Evolutionary conservation across 2,797 vertebrate species (phyloP).

Genomic region (Linurgus olivaceus): DNA sequence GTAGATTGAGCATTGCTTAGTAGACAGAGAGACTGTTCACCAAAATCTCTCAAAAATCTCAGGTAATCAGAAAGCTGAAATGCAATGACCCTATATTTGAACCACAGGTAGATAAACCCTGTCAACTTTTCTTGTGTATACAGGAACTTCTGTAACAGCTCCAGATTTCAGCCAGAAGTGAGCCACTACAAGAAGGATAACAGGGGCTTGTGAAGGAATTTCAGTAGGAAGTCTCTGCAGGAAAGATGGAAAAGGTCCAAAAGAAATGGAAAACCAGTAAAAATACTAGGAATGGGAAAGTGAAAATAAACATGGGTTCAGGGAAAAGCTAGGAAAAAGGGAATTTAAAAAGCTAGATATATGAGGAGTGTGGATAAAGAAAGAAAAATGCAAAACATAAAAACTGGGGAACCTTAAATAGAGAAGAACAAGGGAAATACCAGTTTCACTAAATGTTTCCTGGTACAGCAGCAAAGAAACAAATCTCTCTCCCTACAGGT

Average conservation of each 20-base stretch:
- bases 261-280: not conserved
- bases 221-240: not conserved
- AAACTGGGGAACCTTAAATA: not conserved
- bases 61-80: not conserved
- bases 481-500: not conserved
- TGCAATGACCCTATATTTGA: not conserved
- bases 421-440: slow-evolving; percentile 5
- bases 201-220: not conserved
- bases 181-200: not conserved
- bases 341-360: not conserved
- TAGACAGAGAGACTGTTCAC: not conserved
- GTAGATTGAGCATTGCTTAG: not conserved
- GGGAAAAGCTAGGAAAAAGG: not conserved
- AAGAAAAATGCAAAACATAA: not conserved
- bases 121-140: not conserved
- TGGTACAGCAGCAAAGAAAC: not conserved
- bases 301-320: not conserved
- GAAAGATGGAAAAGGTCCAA: not conserved
- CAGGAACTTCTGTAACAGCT: not conserved
- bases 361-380: not conserved
- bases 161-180: not conserved
- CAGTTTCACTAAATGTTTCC: not conserved
- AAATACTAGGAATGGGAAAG: not conserved
- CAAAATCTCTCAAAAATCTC: not conserved
- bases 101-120: not conserved